Evolutionary conservation across 1,140 invertebrate species (phyloP), one percentile per base, ranked within the genome.

Genomic region (Papilio xuthus): DNA sequence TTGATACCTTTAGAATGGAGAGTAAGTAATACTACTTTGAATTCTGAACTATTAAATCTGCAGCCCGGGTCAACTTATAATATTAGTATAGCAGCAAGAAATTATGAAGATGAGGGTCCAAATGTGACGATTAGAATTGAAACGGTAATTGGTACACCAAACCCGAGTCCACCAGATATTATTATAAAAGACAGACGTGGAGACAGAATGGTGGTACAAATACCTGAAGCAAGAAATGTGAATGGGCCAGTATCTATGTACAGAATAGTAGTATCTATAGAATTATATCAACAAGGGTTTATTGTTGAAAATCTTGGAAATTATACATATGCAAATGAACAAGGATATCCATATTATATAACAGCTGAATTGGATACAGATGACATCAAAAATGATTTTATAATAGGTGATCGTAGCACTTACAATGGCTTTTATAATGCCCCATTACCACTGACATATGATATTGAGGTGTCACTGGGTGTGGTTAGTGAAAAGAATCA

Each of bases 341-440:
- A 94, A 95, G 81, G 96, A 15, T 85, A 96, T 7, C 95, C 95
- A 18, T 98, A 97, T 88, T 98, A 98, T 83, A 96, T 98, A 42
- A 95, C 97, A 23, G 98, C 96, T 1, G 96, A 97, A 90, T 93
- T 98, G 77, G 94, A 95, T 69, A 94, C 94, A 83, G 86, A 95
- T 80, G 94, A 92, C 89, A 96, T 94, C 79, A 94, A 94, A 79
- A 86, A 93, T 85, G 93, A 94, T 28, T 98, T 98, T 94, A 94
- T 95, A 7, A 95, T 99, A 67, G 98, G 98, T 15, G 96, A 98
- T 94, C 95, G 95, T 26, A 94, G 93, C 74, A 95, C 93, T 8
- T 97, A 98, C 87, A 96, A 97, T 80, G 95, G 95, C 0, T 98
- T 96, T 88, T 96, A 95, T 77, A 99, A 99, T 94, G 96, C 96